Evolutionary conservation across 2,797 vertebrate species (phyloP).

Genomic region (Morelia viridis): DNA sequence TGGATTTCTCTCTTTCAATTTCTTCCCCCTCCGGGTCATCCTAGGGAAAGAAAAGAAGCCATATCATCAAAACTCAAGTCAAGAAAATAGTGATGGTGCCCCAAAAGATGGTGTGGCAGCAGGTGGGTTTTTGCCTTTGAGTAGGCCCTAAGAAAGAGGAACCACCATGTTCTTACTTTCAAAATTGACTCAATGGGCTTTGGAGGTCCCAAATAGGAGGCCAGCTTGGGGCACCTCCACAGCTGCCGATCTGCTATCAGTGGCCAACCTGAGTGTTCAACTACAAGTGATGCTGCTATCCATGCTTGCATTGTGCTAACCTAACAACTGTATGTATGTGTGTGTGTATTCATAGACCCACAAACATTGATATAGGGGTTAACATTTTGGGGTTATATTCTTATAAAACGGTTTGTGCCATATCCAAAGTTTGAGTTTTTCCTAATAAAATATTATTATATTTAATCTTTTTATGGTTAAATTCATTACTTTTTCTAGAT

Average conservation of each 20-base stretch:
- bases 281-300: neutral
- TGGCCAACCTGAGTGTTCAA: neutral
- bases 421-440: neutral
- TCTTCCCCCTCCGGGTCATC: conserved; percentile 89
- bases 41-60: conserved; percentile 70
- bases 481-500: neutral
- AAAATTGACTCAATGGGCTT: too few relatives aligned
- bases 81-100: neutral
- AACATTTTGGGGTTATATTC: neutral
- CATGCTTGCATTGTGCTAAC: neutral
- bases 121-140: neutral
- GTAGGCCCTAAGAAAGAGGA: neutral
- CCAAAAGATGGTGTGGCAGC: neutral
- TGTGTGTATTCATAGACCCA: neutral
- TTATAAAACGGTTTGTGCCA: neutral
- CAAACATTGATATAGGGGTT: neutral
- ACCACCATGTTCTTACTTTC: neutral
- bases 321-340: neutral
- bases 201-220: neutral
- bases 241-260: neutral
- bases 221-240: neutral
- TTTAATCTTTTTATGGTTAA: neutral
- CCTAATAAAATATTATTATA: neutral
- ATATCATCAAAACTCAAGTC: neutral
- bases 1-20: conserved; percentile 78